These are phyloP conservation scores for Phoenoteleia sp. DNA, from an alignment of 2,888 invertebrate species.

Conservation along the genomic window DNA sequence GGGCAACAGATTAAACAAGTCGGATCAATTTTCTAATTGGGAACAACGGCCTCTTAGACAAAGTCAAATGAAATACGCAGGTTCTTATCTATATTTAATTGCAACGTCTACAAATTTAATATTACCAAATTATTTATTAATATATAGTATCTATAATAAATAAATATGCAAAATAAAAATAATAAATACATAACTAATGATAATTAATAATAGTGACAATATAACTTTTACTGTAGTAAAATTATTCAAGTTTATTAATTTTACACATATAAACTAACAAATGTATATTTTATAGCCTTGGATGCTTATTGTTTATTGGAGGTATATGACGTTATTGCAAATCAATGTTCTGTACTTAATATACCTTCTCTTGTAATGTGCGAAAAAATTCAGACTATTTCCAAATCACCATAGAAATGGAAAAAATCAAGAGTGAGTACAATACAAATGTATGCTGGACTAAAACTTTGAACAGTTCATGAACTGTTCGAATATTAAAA, in stretches of 20 bases:
- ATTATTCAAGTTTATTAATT: too few species aligned
- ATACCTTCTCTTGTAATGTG: slow-evolving; percentile 90
- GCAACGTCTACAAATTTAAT: not conserved
- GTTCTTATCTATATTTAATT: slow-evolving; percentile 84
- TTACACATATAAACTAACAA: too few species aligned
- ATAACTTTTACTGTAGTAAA: too few species aligned
- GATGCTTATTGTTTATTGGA: slow-evolving; percentile 96
- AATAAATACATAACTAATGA: not conserved
- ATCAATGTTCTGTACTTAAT: slow-evolving; percentile 86
- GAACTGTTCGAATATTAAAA: too few species aligned
- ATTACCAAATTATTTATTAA: too few species aligned
- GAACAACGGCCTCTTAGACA: slow-evolving; percentile 93
- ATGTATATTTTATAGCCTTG: slow-evolving; percentile 88
- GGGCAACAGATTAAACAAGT: slow-evolving; percentile 93
- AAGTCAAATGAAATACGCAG: slow-evolving; percentile 94
- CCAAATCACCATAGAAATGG: slow-evolving; percentile 87
- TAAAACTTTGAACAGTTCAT: too few species aligned
- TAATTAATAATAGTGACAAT: not conserved
- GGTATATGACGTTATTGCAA: slow-evolving; percentile 90
- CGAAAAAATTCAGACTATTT: slow-evolving; percentile 86
- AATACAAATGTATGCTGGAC: too few species aligned
- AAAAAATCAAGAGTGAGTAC: slow-evolving; percentile 81
- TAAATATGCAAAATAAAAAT: not conserved
- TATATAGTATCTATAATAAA: too few species aligned
- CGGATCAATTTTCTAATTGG: slow-evolving; percentile 98